These are phyloP conservation scores for Garrulus glandarius DNA, from an alignment of 2,797 vertebrate species.

Conservation along the genomic window DNA sequence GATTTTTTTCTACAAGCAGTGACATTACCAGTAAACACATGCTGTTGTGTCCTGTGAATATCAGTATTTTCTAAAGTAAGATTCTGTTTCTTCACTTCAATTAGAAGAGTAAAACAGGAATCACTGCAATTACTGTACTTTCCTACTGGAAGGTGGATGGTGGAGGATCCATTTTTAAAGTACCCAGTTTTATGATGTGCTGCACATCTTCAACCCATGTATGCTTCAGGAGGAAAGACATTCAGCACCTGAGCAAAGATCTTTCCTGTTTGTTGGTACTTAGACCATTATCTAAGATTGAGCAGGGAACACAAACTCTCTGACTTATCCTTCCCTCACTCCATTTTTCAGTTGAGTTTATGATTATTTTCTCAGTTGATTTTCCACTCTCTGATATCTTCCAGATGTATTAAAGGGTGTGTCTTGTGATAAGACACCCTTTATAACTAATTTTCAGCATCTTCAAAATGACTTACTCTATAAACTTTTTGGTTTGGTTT, in stretches of 20 bases:
- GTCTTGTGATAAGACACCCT: not conserved
- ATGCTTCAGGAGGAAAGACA: not conserved
- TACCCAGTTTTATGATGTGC: not conserved
- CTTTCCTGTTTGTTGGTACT: not conserved
- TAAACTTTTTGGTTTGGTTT: not conserved
- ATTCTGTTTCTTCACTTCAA: not conserved
- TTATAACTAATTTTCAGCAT: not conserved
- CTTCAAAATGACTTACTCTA: not conserved
- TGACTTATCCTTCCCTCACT: not conserved
- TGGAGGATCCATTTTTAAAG: not conserved
- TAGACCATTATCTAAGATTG: not conserved
- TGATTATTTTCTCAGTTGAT: not conserved
- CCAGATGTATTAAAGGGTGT: not conserved
- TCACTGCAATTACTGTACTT: not conserved
- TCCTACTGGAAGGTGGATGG: not conserved
- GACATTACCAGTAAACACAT: not conserved
- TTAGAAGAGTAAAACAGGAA: not conserved
- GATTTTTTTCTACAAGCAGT: not conserved
- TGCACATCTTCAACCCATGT: not conserved
- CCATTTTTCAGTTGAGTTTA: not conserved
- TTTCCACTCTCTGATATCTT: not conserved
- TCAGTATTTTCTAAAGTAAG: not conserved
- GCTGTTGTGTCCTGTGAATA: not conserved
- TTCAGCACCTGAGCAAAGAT: not conserved
- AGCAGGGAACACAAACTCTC: not conserved